These are phyloP conservation scores for Sebastes iracundus DNA, from an alignment of 2,797 vertebrate species.

Conservation along the genomic window DNA sequence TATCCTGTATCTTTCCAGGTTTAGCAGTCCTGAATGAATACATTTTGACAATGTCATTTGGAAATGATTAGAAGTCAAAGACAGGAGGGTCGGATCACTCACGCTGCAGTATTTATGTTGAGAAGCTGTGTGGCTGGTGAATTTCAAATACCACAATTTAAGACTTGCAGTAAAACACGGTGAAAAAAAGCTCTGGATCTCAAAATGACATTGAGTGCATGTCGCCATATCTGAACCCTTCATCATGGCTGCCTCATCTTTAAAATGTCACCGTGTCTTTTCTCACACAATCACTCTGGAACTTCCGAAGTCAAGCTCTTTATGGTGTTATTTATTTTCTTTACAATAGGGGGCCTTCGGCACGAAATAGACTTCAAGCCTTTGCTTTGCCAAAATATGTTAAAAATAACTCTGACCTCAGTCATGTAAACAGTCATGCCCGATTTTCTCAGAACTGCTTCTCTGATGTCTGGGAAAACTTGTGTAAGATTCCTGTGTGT, in stretches of 20 bases:
- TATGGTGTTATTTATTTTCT: conserved; percentile 65
- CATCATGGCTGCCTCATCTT: neutral
- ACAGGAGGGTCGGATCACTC: neutral
- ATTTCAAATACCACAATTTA: neutral
- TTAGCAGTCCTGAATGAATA: conserved; percentile 3
- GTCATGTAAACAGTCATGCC: conserved; percentile 76
- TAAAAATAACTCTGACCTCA: conserved; percentile 78
- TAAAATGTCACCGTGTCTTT: conserved; percentile 8
- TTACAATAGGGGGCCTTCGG: conserved; percentile 46
- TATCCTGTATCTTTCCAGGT: conserved; percentile 4
- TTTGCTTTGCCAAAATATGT: conserved; percentile 63
- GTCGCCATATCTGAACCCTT: neutral
- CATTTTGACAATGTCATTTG: neutral
- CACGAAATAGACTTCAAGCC: conserved; percentile 55
- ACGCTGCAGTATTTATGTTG: neutral
- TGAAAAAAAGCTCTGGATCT: neutral
- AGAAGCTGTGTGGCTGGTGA: neutral
- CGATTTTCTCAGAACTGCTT: conserved; percentile 60
- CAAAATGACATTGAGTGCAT: neutral
- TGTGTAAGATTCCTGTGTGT: conserved; percentile 36
- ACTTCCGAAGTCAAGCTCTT: conserved; percentile 30
- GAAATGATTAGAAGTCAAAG: neutral
- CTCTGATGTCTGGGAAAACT: conserved; percentile 74
- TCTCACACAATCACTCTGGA: conserved; percentile 44
- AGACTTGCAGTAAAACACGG: neutral